Percentiles rank a stretch among this genome's conserved stretches.
Conservation (phyloP, 2,797 vertebrate genomes). For the Halcyon chelicuti region DNA sequence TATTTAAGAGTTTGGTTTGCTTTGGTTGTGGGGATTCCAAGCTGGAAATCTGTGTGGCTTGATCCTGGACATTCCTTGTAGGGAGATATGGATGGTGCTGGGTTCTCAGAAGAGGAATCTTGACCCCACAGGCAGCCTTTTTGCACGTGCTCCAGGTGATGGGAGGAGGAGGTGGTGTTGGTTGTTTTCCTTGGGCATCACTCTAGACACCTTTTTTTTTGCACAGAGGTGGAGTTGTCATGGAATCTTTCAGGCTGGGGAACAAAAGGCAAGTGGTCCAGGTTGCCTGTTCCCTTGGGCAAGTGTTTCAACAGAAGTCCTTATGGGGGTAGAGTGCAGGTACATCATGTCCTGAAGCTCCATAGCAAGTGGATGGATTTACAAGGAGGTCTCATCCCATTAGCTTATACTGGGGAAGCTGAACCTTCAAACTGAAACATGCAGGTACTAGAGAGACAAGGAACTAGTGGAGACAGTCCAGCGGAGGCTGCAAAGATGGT, state of each 20-base stretch:
- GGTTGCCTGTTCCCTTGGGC: neutral
- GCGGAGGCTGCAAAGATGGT: neutral
- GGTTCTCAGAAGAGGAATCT: neutral
- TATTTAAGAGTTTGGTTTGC: neutral
- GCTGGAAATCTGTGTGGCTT: neutral
- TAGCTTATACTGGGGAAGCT: neutral
- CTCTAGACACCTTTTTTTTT: neutral
- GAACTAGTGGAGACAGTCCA: neutral
- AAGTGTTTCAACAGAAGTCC: neutral
- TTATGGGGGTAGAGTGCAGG: neutral
- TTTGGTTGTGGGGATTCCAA: neutral
- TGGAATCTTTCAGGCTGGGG: neutral
- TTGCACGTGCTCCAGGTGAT: neutral
- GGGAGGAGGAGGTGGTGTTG: neutral
- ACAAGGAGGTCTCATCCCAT: neutral
- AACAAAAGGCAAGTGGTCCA: neutral
- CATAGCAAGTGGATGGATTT: neutral
- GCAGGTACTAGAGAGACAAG: neutral
- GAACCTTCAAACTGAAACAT: neutral
- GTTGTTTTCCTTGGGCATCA: neutral
- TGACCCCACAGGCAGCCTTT: fast-evolving
- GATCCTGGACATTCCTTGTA: neutral
- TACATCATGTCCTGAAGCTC: neutral
- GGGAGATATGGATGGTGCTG: neutral
- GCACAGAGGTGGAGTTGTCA: neutral